Percentiles rank a stretch among this genome's conserved stretches.
phyloP scores from a whole-genome alignment of 2,113 vertebrate species.

The Pagrus major region DNA sequence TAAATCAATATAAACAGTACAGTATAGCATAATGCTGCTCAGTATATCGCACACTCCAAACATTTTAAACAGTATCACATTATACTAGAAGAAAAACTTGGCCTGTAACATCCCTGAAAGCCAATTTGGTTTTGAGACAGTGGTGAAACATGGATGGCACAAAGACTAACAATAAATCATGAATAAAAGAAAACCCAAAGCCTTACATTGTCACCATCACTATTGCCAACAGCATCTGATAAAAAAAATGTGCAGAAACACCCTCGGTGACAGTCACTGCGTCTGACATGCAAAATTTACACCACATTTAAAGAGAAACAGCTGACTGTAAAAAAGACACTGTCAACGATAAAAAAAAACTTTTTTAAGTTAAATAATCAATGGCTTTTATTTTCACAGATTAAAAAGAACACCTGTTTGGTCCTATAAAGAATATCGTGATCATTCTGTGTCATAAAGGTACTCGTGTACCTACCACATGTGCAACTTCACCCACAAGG shows the following conservation, averaged over 20 bases:
- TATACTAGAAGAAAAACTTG: background rate
- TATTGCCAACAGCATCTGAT: background rate
- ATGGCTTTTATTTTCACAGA: background rate
- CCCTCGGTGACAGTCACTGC: background rate
- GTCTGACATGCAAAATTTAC: conserved; percentile 1
- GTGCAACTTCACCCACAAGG: no score
- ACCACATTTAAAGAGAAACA: background rate
- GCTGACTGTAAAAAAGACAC: background rate
- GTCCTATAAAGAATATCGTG: background rate
- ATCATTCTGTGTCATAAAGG: background rate
- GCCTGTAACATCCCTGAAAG: background rate
- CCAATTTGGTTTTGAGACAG: background rate
- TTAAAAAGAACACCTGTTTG: background rate
- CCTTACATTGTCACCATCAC: background rate
- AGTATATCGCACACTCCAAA: background rate
- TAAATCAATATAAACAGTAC: background rate
- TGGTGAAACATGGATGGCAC: background rate
- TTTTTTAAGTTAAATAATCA: no score
- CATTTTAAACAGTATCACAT: background rate
- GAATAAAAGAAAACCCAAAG: background rate
- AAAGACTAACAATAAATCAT: conserved; percentile 1
- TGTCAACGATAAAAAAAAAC: background rate
- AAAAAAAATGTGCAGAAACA: background rate
- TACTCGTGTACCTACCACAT: background rate
- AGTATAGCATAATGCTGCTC: background rate